Percentiles rank a stretch among this genome's conserved stretches.
Conservation (phyloP, 1,140 invertebrate species). For the Microplitis mediator region DNA sequence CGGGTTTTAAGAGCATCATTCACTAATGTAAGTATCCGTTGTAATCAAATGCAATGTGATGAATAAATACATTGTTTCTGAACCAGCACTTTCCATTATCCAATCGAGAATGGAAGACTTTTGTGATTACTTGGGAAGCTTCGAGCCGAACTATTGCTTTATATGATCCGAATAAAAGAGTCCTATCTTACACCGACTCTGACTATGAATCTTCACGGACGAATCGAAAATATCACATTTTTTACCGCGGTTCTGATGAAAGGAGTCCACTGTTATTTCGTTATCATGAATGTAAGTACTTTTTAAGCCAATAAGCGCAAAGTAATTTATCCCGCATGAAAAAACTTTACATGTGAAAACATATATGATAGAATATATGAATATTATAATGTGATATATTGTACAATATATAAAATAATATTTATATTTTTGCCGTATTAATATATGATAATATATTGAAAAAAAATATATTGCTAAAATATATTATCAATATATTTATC, state of each 20-base stretch:
- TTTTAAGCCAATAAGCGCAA: background rate
- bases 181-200: constrained; percentile 21
- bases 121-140: constrained; percentile 30
- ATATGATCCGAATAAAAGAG: constrained; percentile 18
- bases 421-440: too few species aligned
- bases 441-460: too few species aligned
- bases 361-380: too few species aligned
- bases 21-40: background rate
- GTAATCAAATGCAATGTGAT: background rate
- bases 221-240: constrained; percentile 12
- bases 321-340: too few species aligned
- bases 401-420: too few species aligned
- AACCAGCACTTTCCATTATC: constrained; percentile 19
- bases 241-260: background rate
- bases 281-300: constrained; percentile 36
- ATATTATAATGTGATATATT: too few species aligned
- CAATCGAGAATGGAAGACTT: constrained; percentile 34
- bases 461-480: too few species aligned
- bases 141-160: constrained; percentile 5
- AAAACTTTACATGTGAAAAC: too few species aligned
- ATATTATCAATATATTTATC: too few species aligned
- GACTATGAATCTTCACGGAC: background rate
- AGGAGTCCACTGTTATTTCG: constrained; percentile 12
- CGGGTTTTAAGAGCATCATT: background rate
- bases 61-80: background rate